Evolutionary conservation across 2,797 vertebrate genomes (phyloP), one percentile per base, ranked within the genome.

Genomic region (Phaenicophaeus curvirostris): DNA sequence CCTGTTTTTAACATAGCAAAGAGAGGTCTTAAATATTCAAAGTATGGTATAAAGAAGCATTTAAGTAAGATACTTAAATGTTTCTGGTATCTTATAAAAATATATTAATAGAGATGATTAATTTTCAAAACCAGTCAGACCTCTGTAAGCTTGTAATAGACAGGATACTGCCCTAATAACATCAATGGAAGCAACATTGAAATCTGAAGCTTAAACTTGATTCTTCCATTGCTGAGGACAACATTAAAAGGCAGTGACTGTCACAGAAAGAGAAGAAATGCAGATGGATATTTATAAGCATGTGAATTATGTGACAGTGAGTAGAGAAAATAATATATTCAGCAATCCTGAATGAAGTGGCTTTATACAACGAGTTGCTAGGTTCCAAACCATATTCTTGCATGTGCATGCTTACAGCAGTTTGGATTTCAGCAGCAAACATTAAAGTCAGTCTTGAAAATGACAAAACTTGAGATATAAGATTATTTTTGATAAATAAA

Each of bases 231-330:
- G 65, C 44, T 42, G 55, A 89, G 50, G 46, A 72, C 68, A 81
- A 46, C 65, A 65, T 39, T 79, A 77, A 75, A 92, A 91, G 31
- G 44, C 85, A 86, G 31, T 35, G 42, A 84, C 59, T 82, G 57
- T 50, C 86, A 90, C 35, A 87, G 81, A 87, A 85, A 92, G 37
- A 78, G 78, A 76, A 90, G 65, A 94, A 95, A 95, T 30, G 24
- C 53, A 92, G 59, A 92, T 31, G 24, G 71, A 71, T 92, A 50
- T 74, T 87, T 77, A 57, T 78, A 92, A 89, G 83, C 24, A 21
- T 1, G 4, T 62, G 61, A 37, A 81, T 53, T 62, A 66, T 44
- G 39, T 78, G 41, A 80, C 53, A 90, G 17, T 42, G 8, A 88
- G 74, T 39, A 89, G 44, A 91, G 53, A 57, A 89, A 89, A 54